phyloP scores from a whole-genome alignment of 2,797 vertebrate genomes.

The Vultur gryphus region DNA sequence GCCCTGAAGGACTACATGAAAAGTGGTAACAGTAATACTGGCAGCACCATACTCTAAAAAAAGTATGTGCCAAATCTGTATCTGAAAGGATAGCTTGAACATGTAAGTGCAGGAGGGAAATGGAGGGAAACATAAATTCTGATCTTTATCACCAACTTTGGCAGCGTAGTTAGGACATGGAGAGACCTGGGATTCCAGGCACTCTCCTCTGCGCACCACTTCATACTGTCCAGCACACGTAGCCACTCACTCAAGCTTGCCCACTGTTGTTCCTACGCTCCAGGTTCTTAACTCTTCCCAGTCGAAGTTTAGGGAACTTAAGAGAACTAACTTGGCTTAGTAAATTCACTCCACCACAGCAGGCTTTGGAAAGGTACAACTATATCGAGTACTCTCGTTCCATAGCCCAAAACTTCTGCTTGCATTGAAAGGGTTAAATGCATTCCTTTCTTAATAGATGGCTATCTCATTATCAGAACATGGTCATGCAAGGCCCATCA shows the following conservation, averaged over 20 bases:
- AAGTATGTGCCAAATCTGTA: not conserved
- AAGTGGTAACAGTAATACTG: not conserved
- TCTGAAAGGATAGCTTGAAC: not conserved
- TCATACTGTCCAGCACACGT: not conserved
- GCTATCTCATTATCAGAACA: not conserved
- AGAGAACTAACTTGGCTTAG: not conserved
- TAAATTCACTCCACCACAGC: not conserved
- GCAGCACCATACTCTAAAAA: not conserved
- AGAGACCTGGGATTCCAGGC: not conserved
- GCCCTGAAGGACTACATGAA: not conserved
- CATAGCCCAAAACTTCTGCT: not conserved
- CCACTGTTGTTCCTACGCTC: not conserved
- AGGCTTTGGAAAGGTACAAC: not conserved
- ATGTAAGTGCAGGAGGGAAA: not conserved
- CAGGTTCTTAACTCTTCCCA: not conserved
- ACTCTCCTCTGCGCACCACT: not conserved
- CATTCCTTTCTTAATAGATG: not conserved
- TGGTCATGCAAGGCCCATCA: not conserved
- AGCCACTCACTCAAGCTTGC: not conserved
- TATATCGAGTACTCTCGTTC: not conserved
- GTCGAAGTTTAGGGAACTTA: not conserved
- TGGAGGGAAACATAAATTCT: not conserved
- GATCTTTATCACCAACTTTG: not conserved
- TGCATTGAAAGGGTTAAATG: not conserved
- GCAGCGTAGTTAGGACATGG: not conserved